Base-by-base conservation (phyloP, 2,797 vertebrate species). In the Hippopotamyrus pictus region DNA sequence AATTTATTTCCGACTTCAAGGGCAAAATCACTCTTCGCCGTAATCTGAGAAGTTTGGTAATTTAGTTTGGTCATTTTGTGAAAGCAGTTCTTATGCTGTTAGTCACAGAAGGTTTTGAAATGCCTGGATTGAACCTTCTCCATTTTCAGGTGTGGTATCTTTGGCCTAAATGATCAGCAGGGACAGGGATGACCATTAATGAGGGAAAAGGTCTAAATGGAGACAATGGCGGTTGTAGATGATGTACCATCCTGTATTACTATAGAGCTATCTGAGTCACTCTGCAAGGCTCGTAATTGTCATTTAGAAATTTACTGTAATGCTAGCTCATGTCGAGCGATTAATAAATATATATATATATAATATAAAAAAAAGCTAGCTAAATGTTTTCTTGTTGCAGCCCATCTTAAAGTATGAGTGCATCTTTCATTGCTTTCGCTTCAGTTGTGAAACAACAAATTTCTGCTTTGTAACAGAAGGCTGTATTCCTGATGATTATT, bases 41-140 rank as follows among this genome's bases (percentile, higher is more conserved):
- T 89, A 73, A 89, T 59, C 59, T 44, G 19, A 17, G 17, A 62
- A 69, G n/a, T 73, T 73, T 44, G 48, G 83, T 89, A 73, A 89
- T 89, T 86, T 65, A 86, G 83, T 89, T 86, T 89, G 59, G 83
- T 48, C 89, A 86, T 53, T 76, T 54, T 37, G 48, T 44, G 17
- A 57, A 57, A 79, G 65, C 14, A 22, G 25, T 69, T 37, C 8
- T 65, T 25, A 19, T 88, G 22, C 69, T 88, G 14, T 88, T 50
- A n/a, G 51, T 5, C 5, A 19, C 29, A 41, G 33, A 59, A 5
- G 76, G 37, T 84, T n/a, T 82, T 89, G 79, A 41, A 46, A 44
- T 44, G 37, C 14, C 14, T 46, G 41, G 41, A 48, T 22, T 22
- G 54, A 41, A 44, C 17, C 25, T 19, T 89, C 76, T 89, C 25